Evolutionary conservation across 2,888 invertebrate genomes (phyloP).

Genomic region (Camptogramma bilineatum): DNA sequence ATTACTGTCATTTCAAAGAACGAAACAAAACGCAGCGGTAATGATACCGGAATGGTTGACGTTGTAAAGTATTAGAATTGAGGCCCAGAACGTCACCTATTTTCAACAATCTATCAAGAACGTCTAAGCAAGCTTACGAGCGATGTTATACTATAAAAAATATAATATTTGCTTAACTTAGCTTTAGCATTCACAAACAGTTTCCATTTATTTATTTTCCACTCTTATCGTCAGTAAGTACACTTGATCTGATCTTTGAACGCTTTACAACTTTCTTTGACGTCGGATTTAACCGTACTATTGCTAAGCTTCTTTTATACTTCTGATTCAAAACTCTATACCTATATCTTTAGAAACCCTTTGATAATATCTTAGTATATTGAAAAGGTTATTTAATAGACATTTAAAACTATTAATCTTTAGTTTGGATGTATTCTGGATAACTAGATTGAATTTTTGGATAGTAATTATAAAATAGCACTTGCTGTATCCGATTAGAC

Average conservation of each 20-base stretch:
- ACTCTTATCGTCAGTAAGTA: conserved; percentile 13
- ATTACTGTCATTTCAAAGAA: no score
- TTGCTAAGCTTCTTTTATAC: conserved; percentile 23
- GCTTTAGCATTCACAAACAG: conserved; percentile 1
- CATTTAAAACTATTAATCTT: background rate
- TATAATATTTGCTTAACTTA: background rate
- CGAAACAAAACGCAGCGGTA: no score
- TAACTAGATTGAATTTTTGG: background rate
- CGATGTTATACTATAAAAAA: no score
- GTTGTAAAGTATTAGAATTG: no score
- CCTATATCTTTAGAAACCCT: conserved; percentile 11
- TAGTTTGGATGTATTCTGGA: background rate
- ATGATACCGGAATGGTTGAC: no score
- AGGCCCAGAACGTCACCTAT: no score
- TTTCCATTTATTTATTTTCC: conserved; percentile 14
- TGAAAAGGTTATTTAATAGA: conserved; percentile 8
- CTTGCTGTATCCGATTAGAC: no score
- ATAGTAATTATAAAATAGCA: no score
- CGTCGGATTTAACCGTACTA: conserved; percentile 23
- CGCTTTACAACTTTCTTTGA: conserved; percentile 23
- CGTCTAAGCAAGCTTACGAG: no score
- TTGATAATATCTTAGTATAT: conserved; percentile 21
- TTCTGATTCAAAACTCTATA: conserved; percentile 21
- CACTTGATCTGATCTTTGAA: conserved; percentile 24
- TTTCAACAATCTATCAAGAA: no score